Percentiles rank a stretch among this genome's conserved stretches.
These are phyloP conservation scores for Ariolimax columbianus DNA, from an alignment of 2,888 invertebrate species.

Conservation along the genomic window DNA sequence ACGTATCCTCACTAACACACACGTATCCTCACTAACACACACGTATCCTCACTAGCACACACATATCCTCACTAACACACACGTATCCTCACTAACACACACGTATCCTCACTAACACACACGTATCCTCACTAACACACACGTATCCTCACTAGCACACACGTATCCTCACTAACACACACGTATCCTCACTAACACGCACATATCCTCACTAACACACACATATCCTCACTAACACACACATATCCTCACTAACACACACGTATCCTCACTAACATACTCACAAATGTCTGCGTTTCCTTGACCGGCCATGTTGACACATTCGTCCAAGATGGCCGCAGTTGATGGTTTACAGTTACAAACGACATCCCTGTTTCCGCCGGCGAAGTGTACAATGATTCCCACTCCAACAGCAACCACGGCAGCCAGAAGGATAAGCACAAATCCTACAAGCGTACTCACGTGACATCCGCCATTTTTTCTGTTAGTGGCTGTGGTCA, in stretches of 20 bases:
- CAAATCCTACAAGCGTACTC: conserved; percentile 61
- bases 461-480: conserved; percentile 56
- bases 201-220: too few species aligned
- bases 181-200: too few species aligned
- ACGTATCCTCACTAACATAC: background rate
- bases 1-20: too few species aligned
- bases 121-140: too few species aligned
- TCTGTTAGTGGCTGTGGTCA: background rate
- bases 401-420: conserved; percentile 69
- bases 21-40: too few species aligned
- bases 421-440: conserved; percentile 65
- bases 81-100: too few species aligned
- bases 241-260: background rate
- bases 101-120: too few species aligned
- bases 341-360: conserved; percentile 53
- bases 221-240: too few species aligned
- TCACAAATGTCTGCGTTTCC: conserved; percentile 27
- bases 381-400: conserved; percentile 68
- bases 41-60: too few species aligned
- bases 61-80: too few species aligned
- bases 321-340: background rate
- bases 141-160: too few species aligned
- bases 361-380: conserved; percentile 79
- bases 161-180: too few species aligned
- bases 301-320: background rate